Conservation (phyloP, 2,113 vertebrate genomes). For the Dolichallabes microphthalmus region DNA sequence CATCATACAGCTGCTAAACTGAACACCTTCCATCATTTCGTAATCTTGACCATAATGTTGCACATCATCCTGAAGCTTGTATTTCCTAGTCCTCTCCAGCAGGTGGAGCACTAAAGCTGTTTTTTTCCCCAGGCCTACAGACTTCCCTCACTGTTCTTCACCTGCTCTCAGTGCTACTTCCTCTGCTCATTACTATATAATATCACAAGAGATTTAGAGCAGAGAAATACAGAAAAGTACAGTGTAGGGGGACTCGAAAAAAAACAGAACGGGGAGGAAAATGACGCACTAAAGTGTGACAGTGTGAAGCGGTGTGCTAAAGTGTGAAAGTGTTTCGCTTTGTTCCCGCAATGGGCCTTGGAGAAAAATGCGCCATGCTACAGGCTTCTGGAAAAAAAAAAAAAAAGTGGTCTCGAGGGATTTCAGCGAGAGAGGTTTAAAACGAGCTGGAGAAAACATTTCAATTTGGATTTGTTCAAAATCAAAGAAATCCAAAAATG, state of each 20-base stretch:
- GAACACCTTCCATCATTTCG: background rate
- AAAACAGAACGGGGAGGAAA: background rate
- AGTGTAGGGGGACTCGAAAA: slow-evolving; percentile 4
- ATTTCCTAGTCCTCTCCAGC: slow-evolving; percentile 55
- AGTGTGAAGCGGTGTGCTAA: slow-evolving; percentile 22
- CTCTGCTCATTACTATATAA: slow-evolving; percentile 15
- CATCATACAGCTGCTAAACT: background rate
- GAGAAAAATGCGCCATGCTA: background rate
- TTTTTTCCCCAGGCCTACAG: background rate
- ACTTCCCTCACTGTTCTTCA: background rate
- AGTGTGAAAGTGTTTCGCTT: slow-evolving; percentile 18
- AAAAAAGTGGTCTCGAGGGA: background rate
- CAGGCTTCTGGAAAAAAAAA: background rate
- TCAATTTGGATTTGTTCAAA: background rate
- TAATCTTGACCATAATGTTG: background rate
- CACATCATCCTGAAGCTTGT: slow-evolving; percentile 24
- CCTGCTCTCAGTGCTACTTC: background rate
- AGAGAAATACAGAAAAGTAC: background rate
- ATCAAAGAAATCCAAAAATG: background rate
- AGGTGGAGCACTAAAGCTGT: slow-evolving; percentile 68
- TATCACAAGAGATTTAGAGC: background rate
- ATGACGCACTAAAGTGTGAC: slow-evolving; percentile 16
- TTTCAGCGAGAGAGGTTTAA: background rate
- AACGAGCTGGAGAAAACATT: background rate
- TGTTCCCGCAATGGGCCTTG: background rate